phyloP scores from a whole-genome alignment of 2,797 vertebrate species.

The Myotis vivesi region DNA sequence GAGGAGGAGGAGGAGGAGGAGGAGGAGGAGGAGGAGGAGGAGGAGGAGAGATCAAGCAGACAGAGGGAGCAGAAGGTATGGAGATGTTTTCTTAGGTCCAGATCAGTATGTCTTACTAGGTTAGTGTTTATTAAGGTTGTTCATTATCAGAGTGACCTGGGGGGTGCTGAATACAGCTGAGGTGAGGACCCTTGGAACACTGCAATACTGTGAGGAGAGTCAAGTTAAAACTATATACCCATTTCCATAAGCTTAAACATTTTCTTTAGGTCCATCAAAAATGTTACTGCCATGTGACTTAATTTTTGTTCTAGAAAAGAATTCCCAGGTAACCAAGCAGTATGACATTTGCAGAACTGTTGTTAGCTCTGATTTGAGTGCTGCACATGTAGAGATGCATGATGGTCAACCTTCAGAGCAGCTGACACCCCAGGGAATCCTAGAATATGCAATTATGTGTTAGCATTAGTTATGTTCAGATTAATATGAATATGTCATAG shows the following conservation, averaged over 20 bases:
- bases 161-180: neutral
- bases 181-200: neutral
- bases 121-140: neutral
- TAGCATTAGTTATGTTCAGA: neutral
- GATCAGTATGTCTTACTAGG: neutral
- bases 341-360: neutral
- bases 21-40: no score
- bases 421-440: neutral
- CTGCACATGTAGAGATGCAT: neutral
- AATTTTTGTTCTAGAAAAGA: neutral
- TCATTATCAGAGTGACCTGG: neutral
- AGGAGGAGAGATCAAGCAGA: neutral
- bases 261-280: neutral
- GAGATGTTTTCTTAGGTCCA: neutral
- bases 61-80: neutral
- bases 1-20: accelerated
- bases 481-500: neutral
- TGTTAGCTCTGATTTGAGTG: neutral
- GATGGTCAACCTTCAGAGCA: neutral
- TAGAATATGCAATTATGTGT: neutral
- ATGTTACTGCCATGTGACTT: neutral
- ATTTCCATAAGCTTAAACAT: neutral
- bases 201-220: neutral
- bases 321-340: neutral
- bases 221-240: neutral